Evolutionary conservation across 2,113 vertebrate species (phyloP).

Genomic region (Aegithalos caudatus): DNA sequence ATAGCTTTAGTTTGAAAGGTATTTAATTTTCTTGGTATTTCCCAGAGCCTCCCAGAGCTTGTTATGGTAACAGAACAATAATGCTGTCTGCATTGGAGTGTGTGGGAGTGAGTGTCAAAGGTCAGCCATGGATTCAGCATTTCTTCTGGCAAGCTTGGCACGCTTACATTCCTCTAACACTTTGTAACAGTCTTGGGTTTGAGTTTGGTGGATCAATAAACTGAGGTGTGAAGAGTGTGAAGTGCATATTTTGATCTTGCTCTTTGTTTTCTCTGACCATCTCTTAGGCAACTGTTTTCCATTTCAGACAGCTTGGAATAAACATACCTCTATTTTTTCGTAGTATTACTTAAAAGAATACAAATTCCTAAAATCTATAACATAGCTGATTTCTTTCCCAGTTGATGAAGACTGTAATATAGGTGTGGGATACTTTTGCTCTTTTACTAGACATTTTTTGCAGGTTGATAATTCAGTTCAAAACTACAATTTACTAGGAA

Average conservation of each 20-base stretch:
- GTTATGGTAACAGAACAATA: background rate
- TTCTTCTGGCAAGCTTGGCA: background rate
- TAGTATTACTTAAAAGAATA: background rate
- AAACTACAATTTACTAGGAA: background rate
- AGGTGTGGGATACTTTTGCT: rapidly evolving
- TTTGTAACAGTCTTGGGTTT: background rate
- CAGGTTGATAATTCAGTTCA: background rate
- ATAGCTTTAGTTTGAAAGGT: background rate
- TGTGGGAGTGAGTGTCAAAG: background rate
- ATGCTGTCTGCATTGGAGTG: background rate
- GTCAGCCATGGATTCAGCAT: background rate
- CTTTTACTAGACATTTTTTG: background rate
- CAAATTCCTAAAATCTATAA: background rate
- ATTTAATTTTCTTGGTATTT: background rate
- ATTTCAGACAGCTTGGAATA: background rate
- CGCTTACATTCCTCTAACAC: background rate
- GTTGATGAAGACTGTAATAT: background rate
- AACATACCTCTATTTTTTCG: background rate
- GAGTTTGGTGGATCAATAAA: background rate
- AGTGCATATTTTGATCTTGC: background rate
- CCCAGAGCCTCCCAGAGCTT: background rate
- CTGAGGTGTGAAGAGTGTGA: background rate
- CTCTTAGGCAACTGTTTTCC: background rate
- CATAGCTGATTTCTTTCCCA: background rate
- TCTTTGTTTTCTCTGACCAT: background rate